A percentile compares a stretch with the other conserved stretches of the same genome.
These are phyloP conservation scores for Polyploca ridens DNA, from an alignment of 2,888 invertebrate species.

Conservation along the genomic window DNA sequence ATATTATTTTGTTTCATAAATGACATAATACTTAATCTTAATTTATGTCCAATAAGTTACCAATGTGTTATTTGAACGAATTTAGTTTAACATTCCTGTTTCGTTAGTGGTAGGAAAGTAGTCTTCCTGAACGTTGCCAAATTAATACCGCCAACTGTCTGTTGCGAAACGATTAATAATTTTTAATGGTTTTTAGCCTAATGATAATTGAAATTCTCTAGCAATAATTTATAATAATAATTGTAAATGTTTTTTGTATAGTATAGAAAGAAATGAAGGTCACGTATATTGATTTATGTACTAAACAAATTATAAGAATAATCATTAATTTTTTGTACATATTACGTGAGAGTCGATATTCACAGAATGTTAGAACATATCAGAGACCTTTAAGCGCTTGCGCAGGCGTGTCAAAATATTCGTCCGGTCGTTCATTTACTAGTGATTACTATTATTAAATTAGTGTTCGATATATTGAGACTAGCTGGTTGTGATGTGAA, in stretches of 20 bases:
- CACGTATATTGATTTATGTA: conserved; percentile 65
- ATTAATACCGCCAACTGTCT: conserved; percentile 80
- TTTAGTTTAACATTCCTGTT: conserved; percentile 83
- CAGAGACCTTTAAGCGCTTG: conserved; percentile 50
- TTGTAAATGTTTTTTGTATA: conserved; percentile 84
- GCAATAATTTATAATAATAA: conserved; percentile 79
- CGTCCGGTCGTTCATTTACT: background rate
- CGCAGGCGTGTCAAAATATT: conserved; percentile 50
- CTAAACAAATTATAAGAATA: conserved; percentile 51
- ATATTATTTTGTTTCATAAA: conserved; percentile 48
- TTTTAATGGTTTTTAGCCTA: conserved; percentile 66
- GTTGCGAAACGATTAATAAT: conserved; percentile 72
- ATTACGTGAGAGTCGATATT: conserved; percentile 48
- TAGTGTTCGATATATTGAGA: background rate
- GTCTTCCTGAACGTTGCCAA: conserved; percentile 85
- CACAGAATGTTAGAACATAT: conserved; percentile 62
- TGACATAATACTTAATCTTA: conserved; percentile 41
- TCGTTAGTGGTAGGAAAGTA: conserved; percentile 83
- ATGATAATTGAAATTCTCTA: conserved; percentile 80
- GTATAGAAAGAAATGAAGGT: conserved; percentile 64
- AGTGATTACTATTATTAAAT: background rate
- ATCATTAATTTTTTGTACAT: conserved; percentile 68
- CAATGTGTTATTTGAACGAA: conserved; percentile 80
- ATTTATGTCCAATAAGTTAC: conserved; percentile 78
- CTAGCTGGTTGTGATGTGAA: conserved; percentile 16